Conservation (phyloP, 2,888 invertebrate genomes). For the Acrobasis suavella region DNA sequence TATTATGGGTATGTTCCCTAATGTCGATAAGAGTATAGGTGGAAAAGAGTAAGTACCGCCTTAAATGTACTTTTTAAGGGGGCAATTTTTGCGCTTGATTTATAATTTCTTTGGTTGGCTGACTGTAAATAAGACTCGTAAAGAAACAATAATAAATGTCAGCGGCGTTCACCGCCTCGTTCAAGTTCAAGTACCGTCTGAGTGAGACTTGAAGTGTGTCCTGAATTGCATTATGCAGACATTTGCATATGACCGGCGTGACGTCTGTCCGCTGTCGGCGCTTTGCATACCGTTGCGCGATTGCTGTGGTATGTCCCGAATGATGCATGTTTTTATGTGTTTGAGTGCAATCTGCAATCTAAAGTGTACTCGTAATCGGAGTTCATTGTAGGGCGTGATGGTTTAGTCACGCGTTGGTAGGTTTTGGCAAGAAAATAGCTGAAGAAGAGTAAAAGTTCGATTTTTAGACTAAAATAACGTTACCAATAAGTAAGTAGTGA, state of each 20-base stretch:
- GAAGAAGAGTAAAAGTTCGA: no score
- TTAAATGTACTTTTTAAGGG: no score
- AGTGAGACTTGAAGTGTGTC: slow-evolving; percentile 33
- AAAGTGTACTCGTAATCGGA: neutral
- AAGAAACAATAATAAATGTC: slow-evolving; percentile 35
- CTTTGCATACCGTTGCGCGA: slow-evolving; percentile 46
- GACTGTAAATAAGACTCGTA: no score
- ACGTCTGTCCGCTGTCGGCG: slow-evolving; percentile 52
- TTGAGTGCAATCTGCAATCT: neutral
- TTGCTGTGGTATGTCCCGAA: slow-evolving; percentile 32
- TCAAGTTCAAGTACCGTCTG: slow-evolving; percentile 73
- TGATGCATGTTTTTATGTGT: slow-evolving; percentile 11
- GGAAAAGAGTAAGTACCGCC: no score
- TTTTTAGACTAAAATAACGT: no score
- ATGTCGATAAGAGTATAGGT: no score
- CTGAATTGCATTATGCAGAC: slow-evolving; percentile 51
- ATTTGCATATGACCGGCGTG: slow-evolving; percentile 50
- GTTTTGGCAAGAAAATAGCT: no score
- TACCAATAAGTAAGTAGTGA: no score
- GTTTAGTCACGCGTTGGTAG: neutral
- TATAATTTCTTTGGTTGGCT: no score
- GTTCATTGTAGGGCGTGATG: slow-evolving; percentile 1
- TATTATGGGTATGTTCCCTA: no score
- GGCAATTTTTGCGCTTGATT: no score
- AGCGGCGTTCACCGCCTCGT: slow-evolving; percentile 48